Conservation (phyloP, 2,888 invertebrate species). For the Synanthedon formicaeformis region DNA sequence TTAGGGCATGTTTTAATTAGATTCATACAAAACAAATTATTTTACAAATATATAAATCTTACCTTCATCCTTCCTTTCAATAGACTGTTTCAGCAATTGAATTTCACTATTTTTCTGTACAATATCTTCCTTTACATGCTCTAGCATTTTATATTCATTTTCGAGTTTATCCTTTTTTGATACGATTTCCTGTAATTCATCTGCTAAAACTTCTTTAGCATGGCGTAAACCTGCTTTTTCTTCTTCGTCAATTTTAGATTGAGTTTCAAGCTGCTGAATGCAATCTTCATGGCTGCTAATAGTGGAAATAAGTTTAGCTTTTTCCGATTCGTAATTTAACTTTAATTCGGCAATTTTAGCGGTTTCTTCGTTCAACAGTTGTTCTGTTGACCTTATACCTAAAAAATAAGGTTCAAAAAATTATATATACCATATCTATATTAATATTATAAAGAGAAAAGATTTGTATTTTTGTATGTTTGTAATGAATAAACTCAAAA, state of each 20-base stretch:
- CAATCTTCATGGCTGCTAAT: slow-evolving; percentile 13
- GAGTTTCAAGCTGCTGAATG: slow-evolving; percentile 18
- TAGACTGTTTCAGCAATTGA: slow-evolving; percentile 10
- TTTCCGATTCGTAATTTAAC: background rate
- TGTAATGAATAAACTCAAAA: too few relatives aligned
- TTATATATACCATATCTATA: too few relatives aligned
- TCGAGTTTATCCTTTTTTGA: slow-evolving; percentile 20
- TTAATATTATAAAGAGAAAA: too few relatives aligned
- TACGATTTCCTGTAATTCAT: slow-evolving; percentile 20
- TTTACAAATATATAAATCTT: slow-evolving; percentile 3
- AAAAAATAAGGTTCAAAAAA: background rate
- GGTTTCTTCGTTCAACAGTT: background rate
- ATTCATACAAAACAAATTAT: background rate
- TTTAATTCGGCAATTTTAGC: background rate
- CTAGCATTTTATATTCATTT: slow-evolving; percentile 22
- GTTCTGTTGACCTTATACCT: background rate
- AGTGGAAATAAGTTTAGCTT: background rate
- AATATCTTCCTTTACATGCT: slow-evolving; percentile 19
- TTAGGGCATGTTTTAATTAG: too few relatives aligned
- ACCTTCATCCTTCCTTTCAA: slow-evolving; percentile 26
- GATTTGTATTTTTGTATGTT: too few relatives aligned
- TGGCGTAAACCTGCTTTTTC: background rate
- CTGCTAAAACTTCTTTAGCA: slow-evolving; percentile 17
- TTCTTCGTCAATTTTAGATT: slow-evolving; percentile 9
- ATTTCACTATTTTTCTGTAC: slow-evolving; percentile 9